A percentile compares a stretch with the other conserved stretches of the same genome.
phyloP scores from a whole-genome alignment of 2,888 invertebrate genomes.

The Xestia ashworthii region DNA sequence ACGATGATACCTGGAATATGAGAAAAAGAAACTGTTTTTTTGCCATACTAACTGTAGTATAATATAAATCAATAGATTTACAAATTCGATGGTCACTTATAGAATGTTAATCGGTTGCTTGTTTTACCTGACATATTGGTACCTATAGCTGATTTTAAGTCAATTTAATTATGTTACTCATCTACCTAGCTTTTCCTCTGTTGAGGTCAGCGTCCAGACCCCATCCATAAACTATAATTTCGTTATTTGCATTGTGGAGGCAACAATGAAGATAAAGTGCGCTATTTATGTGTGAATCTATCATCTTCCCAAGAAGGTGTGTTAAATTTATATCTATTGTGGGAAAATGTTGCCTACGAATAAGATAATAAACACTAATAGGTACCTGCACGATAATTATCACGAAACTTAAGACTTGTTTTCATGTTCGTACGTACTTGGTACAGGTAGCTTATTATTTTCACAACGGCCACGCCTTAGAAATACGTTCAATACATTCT shows the following conservation, averaged over 20 bases:
- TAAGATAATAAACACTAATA: conserved; percentile 3
- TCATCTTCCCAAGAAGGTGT: conserved; percentile 13
- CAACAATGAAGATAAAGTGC: conserved; percentile 8
- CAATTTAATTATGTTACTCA: neutral
- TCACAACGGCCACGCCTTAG: neutral
- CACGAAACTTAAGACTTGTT: neutral
- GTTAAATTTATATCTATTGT: conserved; percentile 32
- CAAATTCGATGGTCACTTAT: neutral
- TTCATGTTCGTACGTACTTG: conserved; percentile 1
- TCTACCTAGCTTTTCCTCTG: neutral
- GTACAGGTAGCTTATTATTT: conserved; percentile 3
- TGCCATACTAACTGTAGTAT: too few species aligned
- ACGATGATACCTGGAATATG: conserved; percentile 85
- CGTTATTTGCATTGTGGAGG: neutral
- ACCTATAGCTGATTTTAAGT: neutral
- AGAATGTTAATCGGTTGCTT: neutral
- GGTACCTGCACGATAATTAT: neutral
- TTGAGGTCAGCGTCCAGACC: neutral
- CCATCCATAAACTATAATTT: neutral
- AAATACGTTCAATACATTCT: neutral
- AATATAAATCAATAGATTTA: neutral
- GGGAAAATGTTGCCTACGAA: conserved; percentile 28
- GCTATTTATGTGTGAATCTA: conserved; percentile 28
- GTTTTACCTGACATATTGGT: neutral
- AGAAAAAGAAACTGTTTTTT: neutral